phyloP scores from a whole-genome alignment of 2,888 invertebrate genomes.

The Melanotus villosus region DNA sequence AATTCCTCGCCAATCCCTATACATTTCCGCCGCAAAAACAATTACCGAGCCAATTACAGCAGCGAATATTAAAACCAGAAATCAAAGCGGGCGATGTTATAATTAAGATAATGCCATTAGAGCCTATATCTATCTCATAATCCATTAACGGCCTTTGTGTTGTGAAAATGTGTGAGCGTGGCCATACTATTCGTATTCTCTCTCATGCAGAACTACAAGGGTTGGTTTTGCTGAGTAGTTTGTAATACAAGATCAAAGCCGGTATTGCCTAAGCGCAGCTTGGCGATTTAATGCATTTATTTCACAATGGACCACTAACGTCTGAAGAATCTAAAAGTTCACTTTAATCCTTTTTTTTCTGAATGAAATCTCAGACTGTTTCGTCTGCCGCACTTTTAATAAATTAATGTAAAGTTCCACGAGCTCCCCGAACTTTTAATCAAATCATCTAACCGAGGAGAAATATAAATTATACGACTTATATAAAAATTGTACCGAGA shows the following conservation, averaged over 20 bases:
- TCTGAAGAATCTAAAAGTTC: too few relatives aligned
- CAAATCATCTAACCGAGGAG: not conserved
- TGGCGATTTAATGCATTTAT: conserved; percentile 33
- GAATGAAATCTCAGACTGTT: too few relatives aligned
- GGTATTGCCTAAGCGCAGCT: conserved; percentile 24
- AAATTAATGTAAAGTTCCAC: too few relatives aligned
- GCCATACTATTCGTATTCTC: conserved; percentile 49
- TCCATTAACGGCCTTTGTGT: conserved; percentile 62
- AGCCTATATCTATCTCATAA: conserved; percentile 60
- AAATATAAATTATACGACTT: conserved; percentile 1
- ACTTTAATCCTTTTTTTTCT: too few relatives aligned
- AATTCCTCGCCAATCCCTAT: conserved; percentile 57
- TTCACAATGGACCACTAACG: too few relatives aligned
- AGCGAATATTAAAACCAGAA: conserved; percentile 65
- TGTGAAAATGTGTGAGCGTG: conserved; percentile 56
- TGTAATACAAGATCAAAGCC: conserved; percentile 42
- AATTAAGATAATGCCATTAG: conserved; percentile 65
- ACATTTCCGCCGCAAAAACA: conserved; percentile 62
- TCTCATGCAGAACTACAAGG: conserved; percentile 43
- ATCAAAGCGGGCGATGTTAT: conserved; percentile 63
- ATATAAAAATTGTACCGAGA: not conserved
- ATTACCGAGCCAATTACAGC: conserved; percentile 63
- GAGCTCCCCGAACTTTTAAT: not conserved
- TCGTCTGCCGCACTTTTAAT: too few relatives aligned
- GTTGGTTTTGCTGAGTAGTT: conserved; percentile 57